Percentiles rank a stretch among this genome's conserved stretches.
Conservation (phyloP, 1,140 invertebrate genomes). For the Nasonia vitripennis region DNA sequence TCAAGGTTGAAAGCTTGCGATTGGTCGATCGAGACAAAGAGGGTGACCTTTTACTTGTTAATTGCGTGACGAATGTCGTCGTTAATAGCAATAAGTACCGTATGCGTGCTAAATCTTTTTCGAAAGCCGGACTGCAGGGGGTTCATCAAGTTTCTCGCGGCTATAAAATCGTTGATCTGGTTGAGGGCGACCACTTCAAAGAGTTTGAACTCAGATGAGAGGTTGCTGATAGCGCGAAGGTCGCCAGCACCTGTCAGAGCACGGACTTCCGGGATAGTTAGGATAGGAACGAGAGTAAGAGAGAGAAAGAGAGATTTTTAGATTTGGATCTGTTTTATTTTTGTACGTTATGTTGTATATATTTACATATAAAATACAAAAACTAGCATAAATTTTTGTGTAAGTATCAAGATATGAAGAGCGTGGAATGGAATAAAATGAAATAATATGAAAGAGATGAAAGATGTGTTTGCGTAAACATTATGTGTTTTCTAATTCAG, state of each 20-base stretch:
- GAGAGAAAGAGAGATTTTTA: too few species aligned
- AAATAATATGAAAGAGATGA: too few species aligned
- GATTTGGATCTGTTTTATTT: too few species aligned
- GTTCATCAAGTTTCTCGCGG: neutral
- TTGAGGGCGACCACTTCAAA: slow-evolving; percentile 17
- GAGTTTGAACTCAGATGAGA: neutral
- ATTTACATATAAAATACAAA: too few species aligned
- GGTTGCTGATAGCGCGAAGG: slow-evolving; percentile 32
- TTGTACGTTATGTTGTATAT: too few species aligned
- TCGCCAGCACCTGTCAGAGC: neutral
- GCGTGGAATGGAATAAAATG: too few species aligned
- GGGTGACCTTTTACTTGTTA: slow-evolving; percentile 56
- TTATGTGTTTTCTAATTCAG: too few species aligned
- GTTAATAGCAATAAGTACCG: slow-evolving; percentile 58
- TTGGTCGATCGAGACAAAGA: slow-evolving; percentile 64
- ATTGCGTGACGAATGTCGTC: slow-evolving; percentile 60
- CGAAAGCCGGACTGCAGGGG: slow-evolving; percentile 62
- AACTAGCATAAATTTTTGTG: too few species aligned
- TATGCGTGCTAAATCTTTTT: slow-evolving; percentile 56
- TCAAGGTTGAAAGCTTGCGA: slow-evolving; percentile 62
- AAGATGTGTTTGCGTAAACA: too few species aligned
- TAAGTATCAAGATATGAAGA: too few species aligned
- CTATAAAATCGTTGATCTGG: slow-evolving; percentile 1
- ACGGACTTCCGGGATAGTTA: neutral
- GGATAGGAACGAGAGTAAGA: too few species aligned